Percentiles rank a stretch among this genome's conserved stretches.
These are phyloP conservation scores for Turdus rufiventris DNA, from an alignment of 2,113 vertebrate genomes.

Conservation along the genomic window DNA sequence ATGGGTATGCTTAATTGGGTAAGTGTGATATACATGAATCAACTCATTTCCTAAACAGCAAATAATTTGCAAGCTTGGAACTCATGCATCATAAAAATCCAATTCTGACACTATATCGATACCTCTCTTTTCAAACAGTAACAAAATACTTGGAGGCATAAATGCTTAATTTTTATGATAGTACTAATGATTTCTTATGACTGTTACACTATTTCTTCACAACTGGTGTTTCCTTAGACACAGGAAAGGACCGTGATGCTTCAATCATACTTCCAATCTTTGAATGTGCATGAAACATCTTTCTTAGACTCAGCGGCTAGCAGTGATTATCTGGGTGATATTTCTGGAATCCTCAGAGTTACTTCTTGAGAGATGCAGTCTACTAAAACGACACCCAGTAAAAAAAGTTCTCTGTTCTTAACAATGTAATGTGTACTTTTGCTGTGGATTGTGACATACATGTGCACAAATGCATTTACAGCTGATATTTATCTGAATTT, in stretches of 20 bases:
- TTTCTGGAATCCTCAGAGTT: neutral
- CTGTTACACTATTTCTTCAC: neutral
- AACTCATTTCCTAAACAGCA: neutral
- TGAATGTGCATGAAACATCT: neutral
- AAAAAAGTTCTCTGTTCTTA: neutral
- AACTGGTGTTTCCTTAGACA: neutral
- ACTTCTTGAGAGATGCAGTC: neutral
- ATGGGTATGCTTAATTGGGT: neutral
- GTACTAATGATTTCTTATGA: neutral
- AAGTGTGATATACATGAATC: neutral
- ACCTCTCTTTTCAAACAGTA: neutral
- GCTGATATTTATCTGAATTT: neutral
- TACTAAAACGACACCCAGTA: neutral
- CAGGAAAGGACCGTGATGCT: neutral
- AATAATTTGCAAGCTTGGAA: neutral
- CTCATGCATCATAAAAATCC: neutral
- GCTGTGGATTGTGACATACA: neutral
- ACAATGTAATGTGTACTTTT: neutral
- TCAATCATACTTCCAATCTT: neutral
- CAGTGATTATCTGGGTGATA: neutral
- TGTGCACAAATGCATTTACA: rapidly evolving
- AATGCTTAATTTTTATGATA: neutral
- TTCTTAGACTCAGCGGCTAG: neutral
- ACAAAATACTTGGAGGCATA: neutral
- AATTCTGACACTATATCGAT: neutral